phyloP scores from a whole-genome alignment of 2,888 invertebrate species.

The Rhabditoides inermis region DNA sequence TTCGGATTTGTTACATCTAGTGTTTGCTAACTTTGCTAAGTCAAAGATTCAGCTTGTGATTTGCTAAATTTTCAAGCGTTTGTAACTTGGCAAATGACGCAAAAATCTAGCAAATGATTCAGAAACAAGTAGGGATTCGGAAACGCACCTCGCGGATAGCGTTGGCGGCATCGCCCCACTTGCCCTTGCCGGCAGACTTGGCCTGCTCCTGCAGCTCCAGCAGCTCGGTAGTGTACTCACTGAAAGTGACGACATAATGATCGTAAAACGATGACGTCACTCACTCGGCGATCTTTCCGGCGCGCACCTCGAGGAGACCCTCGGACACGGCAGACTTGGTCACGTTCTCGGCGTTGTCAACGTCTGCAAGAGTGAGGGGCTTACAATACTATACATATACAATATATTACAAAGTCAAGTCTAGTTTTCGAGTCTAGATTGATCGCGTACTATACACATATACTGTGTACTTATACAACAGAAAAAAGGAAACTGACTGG shows the following conservation, averaged over 20 bases:
- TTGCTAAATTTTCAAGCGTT: no score
- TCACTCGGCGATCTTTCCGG: conserved; percentile 52
- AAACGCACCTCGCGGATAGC: conserved; percentile 14
- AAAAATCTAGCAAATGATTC: no score
- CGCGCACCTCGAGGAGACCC: conserved; percentile 72
- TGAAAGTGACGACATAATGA: conserved; percentile 28
- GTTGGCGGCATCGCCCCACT: conserved; percentile 52
- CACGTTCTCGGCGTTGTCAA: conserved; percentile 71
- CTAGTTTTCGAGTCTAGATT: no score
- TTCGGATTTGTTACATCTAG: conserved; percentile 15
- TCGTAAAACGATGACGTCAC: conserved; percentile 4
- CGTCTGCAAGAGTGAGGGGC: conserved; percentile 18
- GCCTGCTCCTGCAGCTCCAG: conserved; percentile 82
- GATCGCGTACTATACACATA: no score
- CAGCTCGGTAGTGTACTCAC: conserved; percentile 57
- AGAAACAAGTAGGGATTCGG: no score
- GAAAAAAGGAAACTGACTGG: conserved; percentile 15
- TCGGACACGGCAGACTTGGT: conserved; percentile 79
- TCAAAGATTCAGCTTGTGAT: no score
- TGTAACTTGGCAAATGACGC: no score
- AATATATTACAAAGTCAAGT: no score
- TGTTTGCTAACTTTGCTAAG: no score
- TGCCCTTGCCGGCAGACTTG: conserved; percentile 76
- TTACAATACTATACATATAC: no score
- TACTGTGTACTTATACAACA: neutral